phyloP scores from a whole-genome alignment of 1,140 invertebrate species.

The Drosophila burlai region DNA sequence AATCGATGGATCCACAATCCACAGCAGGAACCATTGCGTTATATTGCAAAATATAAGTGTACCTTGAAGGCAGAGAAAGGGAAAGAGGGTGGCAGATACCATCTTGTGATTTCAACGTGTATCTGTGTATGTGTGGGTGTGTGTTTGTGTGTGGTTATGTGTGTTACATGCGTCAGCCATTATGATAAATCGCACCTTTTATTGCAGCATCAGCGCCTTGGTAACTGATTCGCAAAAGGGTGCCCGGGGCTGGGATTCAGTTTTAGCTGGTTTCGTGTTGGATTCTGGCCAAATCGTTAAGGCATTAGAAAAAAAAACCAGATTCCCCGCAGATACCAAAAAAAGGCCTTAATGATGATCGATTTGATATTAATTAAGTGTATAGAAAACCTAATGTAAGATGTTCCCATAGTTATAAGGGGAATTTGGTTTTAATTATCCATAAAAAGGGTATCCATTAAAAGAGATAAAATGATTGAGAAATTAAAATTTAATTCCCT shows the following conservation, averaged over 20 bases:
- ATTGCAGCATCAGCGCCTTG: conserved; percentile 81
- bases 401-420: not conserved
- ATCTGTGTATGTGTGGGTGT: not conserved
- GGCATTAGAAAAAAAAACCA: conserved; percentile 49
- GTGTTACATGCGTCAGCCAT: conserved; percentile 60
- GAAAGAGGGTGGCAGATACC: conserved; percentile 14
- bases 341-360: conserved; percentile 1
- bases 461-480: not conserved
- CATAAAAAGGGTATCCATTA: too few species aligned
- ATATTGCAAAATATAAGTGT: conserved; percentile 72
- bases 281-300: conserved; percentile 42
- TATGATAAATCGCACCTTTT: conserved; percentile 84
- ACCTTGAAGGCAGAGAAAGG: conserved; percentile 6
- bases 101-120: conserved; percentile 6
- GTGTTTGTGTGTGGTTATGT: conserved; percentile 7
- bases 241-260: conserved; percentile 19
- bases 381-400: not conserved
- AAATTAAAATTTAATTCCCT: not conserved
- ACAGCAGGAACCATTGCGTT: conserved; percentile 67
- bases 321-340: not conserved
- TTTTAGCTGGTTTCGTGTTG: conserved; percentile 23
- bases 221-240: conserved; percentile 79
- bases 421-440: not conserved
- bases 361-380: conserved; percentile 13
- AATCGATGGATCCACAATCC: conserved; percentile 76